Evolutionary conservation across 2,888 invertebrate species (phyloP).

Genomic region (Frankliniella intonsa): DNA sequence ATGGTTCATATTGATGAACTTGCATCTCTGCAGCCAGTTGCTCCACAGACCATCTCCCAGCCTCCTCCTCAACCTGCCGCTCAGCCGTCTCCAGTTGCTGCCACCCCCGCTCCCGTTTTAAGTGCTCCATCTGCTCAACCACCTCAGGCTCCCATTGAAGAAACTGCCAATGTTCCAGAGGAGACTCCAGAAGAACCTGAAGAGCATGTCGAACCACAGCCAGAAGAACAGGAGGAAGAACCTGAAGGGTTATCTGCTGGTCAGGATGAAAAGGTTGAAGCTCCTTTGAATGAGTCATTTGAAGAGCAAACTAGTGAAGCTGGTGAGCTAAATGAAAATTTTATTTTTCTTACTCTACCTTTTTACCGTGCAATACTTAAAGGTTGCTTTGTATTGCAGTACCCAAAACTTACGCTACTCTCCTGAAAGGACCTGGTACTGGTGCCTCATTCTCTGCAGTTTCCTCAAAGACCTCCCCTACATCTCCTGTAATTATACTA

Average conservation of each 20-base stretch:
- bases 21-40: constrained; percentile 33
- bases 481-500: constrained; percentile 43
- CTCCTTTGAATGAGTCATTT: neutral
- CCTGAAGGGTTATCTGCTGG: constrained; percentile 39
- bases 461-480: constrained; percentile 41
- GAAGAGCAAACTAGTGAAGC: constrained; percentile 36
- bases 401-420: constrained; percentile 85
- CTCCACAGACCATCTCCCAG: constrained; percentile 36
- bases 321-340: constrained; percentile 39
- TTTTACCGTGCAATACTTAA: neutral
- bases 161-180: constrained; percentile 31
- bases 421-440: constrained; percentile 61
- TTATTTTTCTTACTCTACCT: constrained; percentile 31
- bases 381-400: constrained; percentile 33
- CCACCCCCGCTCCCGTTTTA: constrained; percentile 39
- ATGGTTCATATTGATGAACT: constrained; percentile 28
- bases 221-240: constrained; percentile 44
- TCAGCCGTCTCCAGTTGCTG: constrained; percentile 36
- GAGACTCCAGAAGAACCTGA: constrained; percentile 35
- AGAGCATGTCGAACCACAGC: constrained; percentile 42
- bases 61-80: constrained; percentile 38
- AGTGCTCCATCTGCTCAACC: constrained; percentile 24
- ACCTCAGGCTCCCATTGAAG: constrained; percentile 14
- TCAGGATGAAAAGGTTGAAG: neutral
- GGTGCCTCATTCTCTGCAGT: constrained; percentile 40